Evolutionary conservation across 1,140 invertebrate species (phyloP), one percentile per base, ranked within the genome.

Genomic region (Halotydeus destructor): DNA sequence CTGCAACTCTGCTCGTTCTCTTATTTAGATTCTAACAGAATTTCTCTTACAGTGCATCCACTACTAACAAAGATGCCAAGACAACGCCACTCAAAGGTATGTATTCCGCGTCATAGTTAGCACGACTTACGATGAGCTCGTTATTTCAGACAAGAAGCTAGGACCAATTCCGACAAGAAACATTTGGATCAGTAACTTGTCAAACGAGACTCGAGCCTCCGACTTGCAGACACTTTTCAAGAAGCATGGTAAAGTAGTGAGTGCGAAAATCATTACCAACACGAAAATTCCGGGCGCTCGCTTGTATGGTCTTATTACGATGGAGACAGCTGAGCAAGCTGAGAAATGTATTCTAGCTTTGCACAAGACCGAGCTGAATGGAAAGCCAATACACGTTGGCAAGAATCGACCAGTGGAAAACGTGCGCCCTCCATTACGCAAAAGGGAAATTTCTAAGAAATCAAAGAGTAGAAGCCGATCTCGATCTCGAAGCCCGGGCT

Each of bases 191-290:
- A 88, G 81, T 53, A 83, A 84, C 23, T 63, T 94, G 40, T 80
- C 83, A 0, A 75, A 81, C 3, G 72, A 74, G 26, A 91, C 85
- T 21, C 69, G 80, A 27, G 86, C 86, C 23, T 83, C 80, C 34
- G 85, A 93, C 60, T 63, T 94, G 44, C 93, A 93, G 58, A 71
- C 77, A 42, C 68, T 86, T 16, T 86, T 91, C 54, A 82, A 77
- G 14, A 81, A 82, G 56, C 76, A 82, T 67, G 86, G 85, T 50
- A 93, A 91, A 70, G 86, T 72, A 11, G 57, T 86, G 54, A 83
- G 81, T 39, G 85, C 85, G 0, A 93, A 93, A 65, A 78, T 94
- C n/a, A 86, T 94, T 0, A 89, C 84, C 1, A 91, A 88, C 62
- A 81, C 85, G 1, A 69, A 75, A 40, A 82, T 78, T 22, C 83